Evolutionary conservation across 2,888 invertebrate genomes (phyloP), one percentile per base, ranked within the genome.

Genomic region (Gibbula magus): DNA sequence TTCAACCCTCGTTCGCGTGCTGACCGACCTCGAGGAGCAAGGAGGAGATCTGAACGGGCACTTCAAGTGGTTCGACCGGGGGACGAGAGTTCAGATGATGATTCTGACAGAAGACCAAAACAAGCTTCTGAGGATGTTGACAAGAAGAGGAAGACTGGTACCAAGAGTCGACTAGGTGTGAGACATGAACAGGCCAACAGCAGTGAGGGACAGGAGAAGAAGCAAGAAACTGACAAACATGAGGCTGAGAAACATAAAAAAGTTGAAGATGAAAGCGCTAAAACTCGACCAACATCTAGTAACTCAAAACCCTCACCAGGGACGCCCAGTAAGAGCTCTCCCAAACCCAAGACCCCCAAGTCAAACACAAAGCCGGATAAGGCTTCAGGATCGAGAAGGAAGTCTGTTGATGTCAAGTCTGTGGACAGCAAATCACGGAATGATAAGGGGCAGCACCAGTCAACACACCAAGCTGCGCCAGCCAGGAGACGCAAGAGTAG

Each of bases 121-220:
- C 13, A 5, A 16, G 2, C 20, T 8, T 22, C 29, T n/a, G 5
- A n/a, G 13, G 76, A 54, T 16, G 25, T 52, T 18, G 78, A 54
- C 22, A 81, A 79, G 77, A 84, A 84, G 67, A 51, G 83, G 10
- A 84, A 82, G 73, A 75, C 75, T 16, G 84, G 84, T n/a, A 78
- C 79, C 0, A 86, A 82, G 76, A 83, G 80, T 79, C 77, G 82
- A 70, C 56, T 81, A 54, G 74, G 80, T 45, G 77, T 75, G 5
- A 81, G 84, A 18, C 29, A n/a, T 51, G 67, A 53, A n/a, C 22
- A 39, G 16, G 52, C 66, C 70, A 82, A 39, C 52, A 75, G 77
- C 39, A 56, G 20, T n/a, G 81, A 67, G 53, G 67, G 20, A 32
- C 79, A 67, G 29, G 73, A 78, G 70, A 73, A 81, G 20, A 56